These are phyloP conservation scores for Elaphurus davidianus DNA, from an alignment of 2,113 vertebrate species.

Conservation along the genomic window DNA sequence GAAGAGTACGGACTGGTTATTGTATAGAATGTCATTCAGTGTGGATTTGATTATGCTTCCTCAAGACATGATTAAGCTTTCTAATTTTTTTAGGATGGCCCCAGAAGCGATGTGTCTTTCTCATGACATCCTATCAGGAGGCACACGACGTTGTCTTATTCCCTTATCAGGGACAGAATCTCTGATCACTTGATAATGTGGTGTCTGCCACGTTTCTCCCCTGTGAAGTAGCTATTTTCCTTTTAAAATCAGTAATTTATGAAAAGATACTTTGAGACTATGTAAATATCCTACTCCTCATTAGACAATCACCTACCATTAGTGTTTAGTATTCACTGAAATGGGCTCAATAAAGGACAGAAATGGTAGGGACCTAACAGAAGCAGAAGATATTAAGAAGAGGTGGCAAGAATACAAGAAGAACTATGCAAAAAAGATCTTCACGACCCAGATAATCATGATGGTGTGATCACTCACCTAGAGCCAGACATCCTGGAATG, in stretches of 20 bases:
- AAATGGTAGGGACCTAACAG: background rate
- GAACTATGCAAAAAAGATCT: background rate
- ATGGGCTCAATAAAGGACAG: background rate
- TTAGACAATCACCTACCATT: background rate
- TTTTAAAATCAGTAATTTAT: background rate
- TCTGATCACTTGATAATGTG: background rate
- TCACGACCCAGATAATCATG: background rate
- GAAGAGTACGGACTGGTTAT: background rate
- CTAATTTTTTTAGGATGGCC: background rate
- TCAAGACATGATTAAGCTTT: background rate
- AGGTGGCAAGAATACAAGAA: background rate
- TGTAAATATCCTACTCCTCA: background rate
- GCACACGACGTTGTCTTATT: background rate
- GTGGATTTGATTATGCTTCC: background rate
- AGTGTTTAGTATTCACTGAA: background rate
- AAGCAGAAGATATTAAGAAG: background rate
- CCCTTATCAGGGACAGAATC: background rate
- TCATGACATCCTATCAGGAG: background rate
- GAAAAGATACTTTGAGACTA: background rate
- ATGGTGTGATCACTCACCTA: background rate
- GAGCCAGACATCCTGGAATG: background rate
- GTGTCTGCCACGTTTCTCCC: background rate
- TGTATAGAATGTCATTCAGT: background rate
- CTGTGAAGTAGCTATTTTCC: background rate
- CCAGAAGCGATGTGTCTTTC: background rate